Evolutionary conservation across 2,888 invertebrate species (phyloP), one percentile per base, ranked within the genome.

Genomic region (Napeogenes inachia): DNA sequence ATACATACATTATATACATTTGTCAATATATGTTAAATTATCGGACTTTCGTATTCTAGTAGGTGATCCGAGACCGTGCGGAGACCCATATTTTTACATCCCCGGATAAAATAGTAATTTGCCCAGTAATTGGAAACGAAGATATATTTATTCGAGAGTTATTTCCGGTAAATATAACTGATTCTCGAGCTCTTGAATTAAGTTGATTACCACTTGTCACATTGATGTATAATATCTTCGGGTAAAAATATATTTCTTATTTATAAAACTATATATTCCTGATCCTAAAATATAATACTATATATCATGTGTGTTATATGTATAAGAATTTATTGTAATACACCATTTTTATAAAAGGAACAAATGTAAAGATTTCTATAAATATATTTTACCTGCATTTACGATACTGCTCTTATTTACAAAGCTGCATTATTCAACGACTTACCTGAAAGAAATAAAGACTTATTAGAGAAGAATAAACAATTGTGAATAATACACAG

Each of bases 401-500:
- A 21, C 21, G 21, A 21, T 0, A 21, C 21, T 21, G 21, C 21
- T 21, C 21, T 21, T 5, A 35, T 6, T 5, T 35, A 35, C 35
- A 4, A 35, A 10, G 42, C 12, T 10, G 42, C 10, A 42, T 6
- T 42, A 10, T 10, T 42, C 21, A 50, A 50, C 21, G 50, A 8
- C 30, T 50, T 50, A 50, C 50, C 50, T 50, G 50, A 50, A 50
- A 30, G 2, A 50, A n/a, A 50, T 8, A 50, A 50, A 50, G 6
- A 5, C 13, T 30, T 50, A 30, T 50, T 46, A 46, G 21, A 21
- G 13, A 13, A 47, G 6, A n/a, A 47, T 47, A 6, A 38, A 10
- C 42, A 3, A 3, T 10, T 6, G 42, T 12, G 42, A 42, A 8
- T 42, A 42, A 10, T 42, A 42, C 42, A 42, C 42, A 42, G 38